Evolutionary conservation across 2,888 invertebrate genomes (phyloP).

Genomic region (Cotesia congregata): DNA sequence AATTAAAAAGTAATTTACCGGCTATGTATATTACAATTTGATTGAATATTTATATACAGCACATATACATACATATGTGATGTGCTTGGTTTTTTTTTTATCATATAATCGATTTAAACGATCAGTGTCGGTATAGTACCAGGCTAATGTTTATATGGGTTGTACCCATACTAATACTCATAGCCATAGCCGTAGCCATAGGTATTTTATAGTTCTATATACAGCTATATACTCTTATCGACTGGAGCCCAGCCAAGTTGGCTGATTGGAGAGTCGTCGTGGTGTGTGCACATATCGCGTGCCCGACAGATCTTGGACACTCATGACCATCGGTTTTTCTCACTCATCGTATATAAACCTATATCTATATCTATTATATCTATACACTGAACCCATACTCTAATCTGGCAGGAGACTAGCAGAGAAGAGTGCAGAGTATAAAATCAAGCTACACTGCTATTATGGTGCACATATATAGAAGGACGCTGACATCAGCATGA

Average conservation of each 20-base stretch:
- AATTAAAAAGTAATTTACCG: background rate
- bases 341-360: slow-evolving; percentile 26
- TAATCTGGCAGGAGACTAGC: background rate
- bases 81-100: background rate
- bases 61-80: background rate
- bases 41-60: background rate
- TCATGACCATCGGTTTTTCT: slow-evolving; percentile 41
- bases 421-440: background rate
- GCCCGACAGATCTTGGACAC: slow-evolving; percentile 39
- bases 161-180: background rate
- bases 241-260: slow-evolving; percentile 47
- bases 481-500: slow-evolving; percentile 45
- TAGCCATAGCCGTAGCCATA: background rate
- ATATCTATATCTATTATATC: background rate
- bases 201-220: no score
- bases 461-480: background rate
- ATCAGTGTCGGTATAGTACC: background rate
- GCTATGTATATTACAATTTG: background rate
- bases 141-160: background rate
- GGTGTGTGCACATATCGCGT: slow-evolving; percentile 36
- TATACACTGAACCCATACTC: background rate
- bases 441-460: background rate
- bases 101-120: background rate
- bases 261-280: slow-evolving; percentile 42
- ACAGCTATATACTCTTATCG: background rate